These are phyloP conservation scores for Diacarnus erythraeanus DNA, from an alignment of 37 sponge, comb jelly and placozoan genomes.

Conservation along the genomic window DNA sequence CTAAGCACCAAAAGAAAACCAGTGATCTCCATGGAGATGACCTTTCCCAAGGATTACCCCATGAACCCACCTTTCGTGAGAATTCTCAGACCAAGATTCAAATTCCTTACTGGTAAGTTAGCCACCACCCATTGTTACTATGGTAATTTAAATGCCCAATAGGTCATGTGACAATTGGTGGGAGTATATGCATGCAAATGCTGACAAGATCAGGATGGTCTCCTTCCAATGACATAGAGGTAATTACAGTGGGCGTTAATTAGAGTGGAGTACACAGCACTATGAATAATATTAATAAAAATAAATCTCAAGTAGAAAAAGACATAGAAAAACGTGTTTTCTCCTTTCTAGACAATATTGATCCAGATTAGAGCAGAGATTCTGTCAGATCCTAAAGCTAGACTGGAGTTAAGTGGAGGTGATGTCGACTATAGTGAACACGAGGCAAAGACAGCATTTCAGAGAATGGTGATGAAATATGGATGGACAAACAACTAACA, in stretches of 20 bases:
- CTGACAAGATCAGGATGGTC: constrained; percentile 81
- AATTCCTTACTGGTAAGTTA: constrained; percentile 75
- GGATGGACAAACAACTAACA: constrained; percentile 67
- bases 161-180: constrained; percentile 84
- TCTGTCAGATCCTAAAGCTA: constrained; percentile 67
- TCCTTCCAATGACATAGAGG: constrained; percentile 85
- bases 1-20: constrained; percentile 58
- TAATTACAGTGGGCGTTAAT: neutral
- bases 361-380: constrained; percentile 79
- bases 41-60: constrained; percentile 87
- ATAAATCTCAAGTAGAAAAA: too few species aligned
- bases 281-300: neutral
- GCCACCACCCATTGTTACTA: neutral
- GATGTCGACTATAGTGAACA: constrained; percentile 51
- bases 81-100: constrained; percentile 69
- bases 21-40: constrained; percentile 80
- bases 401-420: constrained; percentile 32
- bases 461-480: constrained; percentile 74
- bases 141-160: neutral
- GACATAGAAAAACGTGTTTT: neutral
- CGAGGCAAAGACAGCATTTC: constrained; percentile 73
- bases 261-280: neutral
- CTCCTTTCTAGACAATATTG: constrained; percentile 47
- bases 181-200: constrained; percentile 87
- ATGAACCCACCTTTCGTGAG: constrained; percentile 86